These are phyloP conservation scores for Conomelus anceps DNA, from an alignment of 2,888 invertebrate genomes.

Conservation along the genomic window DNA sequence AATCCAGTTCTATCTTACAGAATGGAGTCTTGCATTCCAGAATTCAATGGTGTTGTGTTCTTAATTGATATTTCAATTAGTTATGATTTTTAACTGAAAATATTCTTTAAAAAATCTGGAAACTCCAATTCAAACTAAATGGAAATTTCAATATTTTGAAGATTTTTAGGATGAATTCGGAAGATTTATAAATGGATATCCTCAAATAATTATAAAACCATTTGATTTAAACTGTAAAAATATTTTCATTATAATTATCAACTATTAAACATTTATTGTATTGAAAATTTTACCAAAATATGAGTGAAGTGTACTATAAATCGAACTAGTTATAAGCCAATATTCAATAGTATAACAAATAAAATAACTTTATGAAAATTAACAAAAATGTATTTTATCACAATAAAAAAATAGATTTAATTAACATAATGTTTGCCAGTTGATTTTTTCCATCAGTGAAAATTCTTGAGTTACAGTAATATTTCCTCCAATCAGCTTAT, in stretches of 20 bases:
- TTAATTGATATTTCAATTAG: background rate
- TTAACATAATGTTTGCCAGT: no score
- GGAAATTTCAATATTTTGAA: background rate
- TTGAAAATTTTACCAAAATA: no score
- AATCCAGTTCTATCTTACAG: background rate
- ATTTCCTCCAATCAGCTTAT: no score
- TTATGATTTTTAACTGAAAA: background rate
- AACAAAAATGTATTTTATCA: background rate
- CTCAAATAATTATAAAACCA: no score
- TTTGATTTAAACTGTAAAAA: no score
- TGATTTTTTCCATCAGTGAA: no score
- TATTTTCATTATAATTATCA: no score
- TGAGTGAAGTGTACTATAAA: no score
- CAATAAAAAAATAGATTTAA: background rate
- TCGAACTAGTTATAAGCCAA: background rate
- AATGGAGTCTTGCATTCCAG: background rate
- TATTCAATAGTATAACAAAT: background rate
- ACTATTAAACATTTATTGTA: no score
- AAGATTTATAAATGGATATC: no score
- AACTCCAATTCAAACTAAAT: background rate
- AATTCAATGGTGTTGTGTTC: background rate
- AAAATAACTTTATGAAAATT: background rate
- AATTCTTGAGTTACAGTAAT: no score
- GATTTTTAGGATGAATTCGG: background rate
- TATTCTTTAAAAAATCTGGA: background rate